Percentiles rank a stretch among this genome's conserved stretches.
Conservation (phyloP, 2,888 invertebrate species). For the Drosophila melanosoma region DNA sequence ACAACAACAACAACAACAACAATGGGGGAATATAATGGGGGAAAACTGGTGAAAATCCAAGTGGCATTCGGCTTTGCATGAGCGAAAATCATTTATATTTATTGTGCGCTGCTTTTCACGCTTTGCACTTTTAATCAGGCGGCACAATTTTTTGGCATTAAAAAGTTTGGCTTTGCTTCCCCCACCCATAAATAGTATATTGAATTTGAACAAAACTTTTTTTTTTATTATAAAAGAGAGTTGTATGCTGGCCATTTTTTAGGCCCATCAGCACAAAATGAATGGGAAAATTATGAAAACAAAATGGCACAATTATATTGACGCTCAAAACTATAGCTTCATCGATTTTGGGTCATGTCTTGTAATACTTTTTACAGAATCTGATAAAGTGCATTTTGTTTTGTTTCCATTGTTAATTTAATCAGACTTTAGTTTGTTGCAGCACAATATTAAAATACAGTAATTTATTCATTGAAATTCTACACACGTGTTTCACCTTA, state of each 20-base stretch:
- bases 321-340: not conserved
- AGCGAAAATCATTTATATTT: slow-evolving; percentile 74
- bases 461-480: slow-evolving; percentile 32
- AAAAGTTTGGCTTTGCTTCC: slow-evolving; percentile 10
- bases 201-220: slow-evolving; percentile 49
- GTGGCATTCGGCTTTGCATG: slow-evolving; percentile 75
- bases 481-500: slow-evolving; percentile 38
- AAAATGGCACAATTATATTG: not conserved
- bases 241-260: not conserved
- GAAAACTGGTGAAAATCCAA: slow-evolving; percentile 43
- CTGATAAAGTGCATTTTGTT: not conserved
- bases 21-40: slow-evolving; percentile 12
- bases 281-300: not conserved
- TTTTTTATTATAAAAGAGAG: not conserved
- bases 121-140: slow-evolving; percentile 74
- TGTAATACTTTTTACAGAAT: not conserved
- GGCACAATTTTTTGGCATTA: slow-evolving; percentile 62
- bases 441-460: slow-evolving; percentile 18
- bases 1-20: slow-evolving; percentile 26
- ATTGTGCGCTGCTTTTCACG: slow-evolving; percentile 75
- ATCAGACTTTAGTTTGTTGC: slow-evolving; percentile 9
- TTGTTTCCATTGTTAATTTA: not conserved
- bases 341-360: not conserved
- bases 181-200: slow-evolving; percentile 32
- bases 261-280: not conserved